Evolutionary conservation across 23 tunicate genomes (phyloP), one percentile per base, ranked within the genome.

Genomic region (Diplosoma virens): DNA sequence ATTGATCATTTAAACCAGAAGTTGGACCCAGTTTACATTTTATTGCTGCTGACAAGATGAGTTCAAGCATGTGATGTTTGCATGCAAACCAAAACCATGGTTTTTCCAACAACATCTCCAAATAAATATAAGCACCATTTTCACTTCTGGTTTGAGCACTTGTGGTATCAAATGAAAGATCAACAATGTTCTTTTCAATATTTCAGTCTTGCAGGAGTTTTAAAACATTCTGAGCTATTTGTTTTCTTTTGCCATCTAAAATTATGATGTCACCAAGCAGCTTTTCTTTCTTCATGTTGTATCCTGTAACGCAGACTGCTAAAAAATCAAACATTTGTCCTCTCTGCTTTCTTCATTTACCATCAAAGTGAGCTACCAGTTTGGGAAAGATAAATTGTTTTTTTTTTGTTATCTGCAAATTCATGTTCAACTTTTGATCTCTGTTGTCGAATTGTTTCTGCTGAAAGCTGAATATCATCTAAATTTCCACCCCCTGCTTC

Each of bases 41-140:
- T 63, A 63, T 35, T 17, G 74, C 74, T 67, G 74, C 74, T 23
- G 74, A 67, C 33, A 63, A 63, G 70, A 29, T 63, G 20, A 63
- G 70, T 29, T 63, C 70, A 63, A 63, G 70, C 11, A 63, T 29
- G 70, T 63, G 70, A 35, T 63, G 70, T 20, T 29, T 4, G 30
- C 74, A 67, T 5, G 74, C 74, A 35, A 67, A 67, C 74, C 74
- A 67, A 36, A 67, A 67, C 35, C 35, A 26, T 67, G 74, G 50
- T 67, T 34, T 67, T 67, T 67, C 74, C 74, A 67, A 35, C 17
- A 67, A 67, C 52, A 67, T 34, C 50, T 67, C 74, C 26, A 67
- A 35, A 25, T 34, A 67, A 23, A 36, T 35, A 67, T 67, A 34
- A 34, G 74, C 74, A 35, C 50, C 52, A 16, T 67, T 34, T 34